A percentile compares a stretch with the other conserved stretches of the same genome.
These are phyloP conservation scores for Platichthys stellatus DNA, from an alignment of 2,113 vertebrate genomes.

Conservation along the genomic window DNA sequence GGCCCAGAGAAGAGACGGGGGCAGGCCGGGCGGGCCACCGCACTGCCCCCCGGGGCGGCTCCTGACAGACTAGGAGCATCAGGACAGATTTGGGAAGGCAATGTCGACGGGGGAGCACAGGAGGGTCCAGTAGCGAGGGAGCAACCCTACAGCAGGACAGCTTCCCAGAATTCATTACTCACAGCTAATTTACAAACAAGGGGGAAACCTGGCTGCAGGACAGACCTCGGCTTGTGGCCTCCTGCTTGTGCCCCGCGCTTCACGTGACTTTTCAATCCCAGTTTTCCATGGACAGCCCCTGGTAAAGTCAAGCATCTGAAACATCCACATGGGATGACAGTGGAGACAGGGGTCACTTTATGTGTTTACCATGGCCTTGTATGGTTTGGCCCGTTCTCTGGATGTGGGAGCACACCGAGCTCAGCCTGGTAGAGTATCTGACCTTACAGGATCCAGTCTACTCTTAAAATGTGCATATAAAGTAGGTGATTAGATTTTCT, in stretches of 20 bases:
- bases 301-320: conserved; percentile 44
- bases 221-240: conserved; percentile 53
- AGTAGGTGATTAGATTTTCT: conserved; percentile 73
- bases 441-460: conserved; percentile 49
- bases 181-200: conserved; percentile 81
- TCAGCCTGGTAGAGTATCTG: conserved; percentile 48
- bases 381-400: conserved; percentile 41
- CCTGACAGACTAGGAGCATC: conserved; percentile 91
- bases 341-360: conserved; percentile 35
- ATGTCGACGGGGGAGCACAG: conserved; percentile 82
- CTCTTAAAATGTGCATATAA: no score
- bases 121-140: conserved; percentile 81
- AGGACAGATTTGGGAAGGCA: conserved; percentile 94
- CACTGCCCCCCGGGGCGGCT: conserved; percentile 84
- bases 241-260: conserved; percentile 31
- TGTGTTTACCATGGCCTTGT: conserved; percentile 37
- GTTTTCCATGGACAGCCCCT: conserved; percentile 44
- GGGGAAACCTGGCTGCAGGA: conserved; percentile 56
- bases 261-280: conserved; percentile 42
- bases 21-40: conserved; percentile 73
- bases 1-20: conserved; percentile 81
- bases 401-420: conserved; percentile 6
- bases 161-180: conserved; percentile 82
- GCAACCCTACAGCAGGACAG: conserved; percentile 78
- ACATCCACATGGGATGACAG: conserved; percentile 44